Evolutionary conservation across 2,888 invertebrate species (phyloP).

Genomic region (Orchesellides sinensis): DNA sequence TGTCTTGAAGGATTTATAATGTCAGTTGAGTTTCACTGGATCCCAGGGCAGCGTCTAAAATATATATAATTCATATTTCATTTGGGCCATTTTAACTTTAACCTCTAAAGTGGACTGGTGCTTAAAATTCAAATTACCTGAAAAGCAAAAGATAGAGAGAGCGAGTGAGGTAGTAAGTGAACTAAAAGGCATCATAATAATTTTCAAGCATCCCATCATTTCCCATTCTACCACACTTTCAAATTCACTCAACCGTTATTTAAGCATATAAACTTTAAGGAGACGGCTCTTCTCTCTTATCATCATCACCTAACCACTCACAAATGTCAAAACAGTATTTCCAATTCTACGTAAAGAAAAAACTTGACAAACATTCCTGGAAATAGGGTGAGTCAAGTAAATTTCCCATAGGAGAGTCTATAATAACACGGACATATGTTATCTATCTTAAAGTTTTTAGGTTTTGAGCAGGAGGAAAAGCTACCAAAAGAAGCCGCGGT

Average conservation of each 20-base stretch:
- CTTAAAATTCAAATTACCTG: conserved; percentile 52
- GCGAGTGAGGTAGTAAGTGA: background rate
- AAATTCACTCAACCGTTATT: background rate
- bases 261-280: background rate
- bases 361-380: conserved; percentile 49
- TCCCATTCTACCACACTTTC: background rate
- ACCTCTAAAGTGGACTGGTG: conserved; percentile 56
- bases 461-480: background rate
- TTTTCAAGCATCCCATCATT: background rate
- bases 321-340: conserved; percentile 44
- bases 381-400: conserved; percentile 55
- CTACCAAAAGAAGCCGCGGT: background rate
- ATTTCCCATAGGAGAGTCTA: conserved; percentile 40
- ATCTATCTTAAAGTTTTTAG: too few species aligned
- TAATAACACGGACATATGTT: too few species aligned
- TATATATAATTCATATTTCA: conserved; percentile 59
- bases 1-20: conserved; percentile 54
- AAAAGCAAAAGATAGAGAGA: conserved; percentile 19
- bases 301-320: conserved; percentile 12
- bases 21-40: conserved; percentile 44
- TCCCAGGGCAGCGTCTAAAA: conserved; percentile 15
- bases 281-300: background rate
- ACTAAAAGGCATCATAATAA: conserved; percentile 2
- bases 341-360: background rate
- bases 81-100: conserved; percentile 45